Evolutionary conservation across 2,113 vertebrate species (phyloP).

Genomic region (Carettochelys insculpta): DNA sequence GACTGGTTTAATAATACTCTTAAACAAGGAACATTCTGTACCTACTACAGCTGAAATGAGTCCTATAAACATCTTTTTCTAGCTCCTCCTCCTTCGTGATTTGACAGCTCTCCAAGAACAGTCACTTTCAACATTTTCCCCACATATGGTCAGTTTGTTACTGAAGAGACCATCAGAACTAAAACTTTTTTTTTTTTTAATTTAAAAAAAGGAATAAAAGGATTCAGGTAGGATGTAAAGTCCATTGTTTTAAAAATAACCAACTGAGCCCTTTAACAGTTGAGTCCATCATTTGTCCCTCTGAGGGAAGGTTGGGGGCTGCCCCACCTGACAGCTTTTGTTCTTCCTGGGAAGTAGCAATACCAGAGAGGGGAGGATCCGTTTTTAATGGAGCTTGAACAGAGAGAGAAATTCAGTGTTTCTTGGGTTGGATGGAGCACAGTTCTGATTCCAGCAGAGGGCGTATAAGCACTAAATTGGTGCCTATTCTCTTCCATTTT

Average conservation of each 20-base stretch:
- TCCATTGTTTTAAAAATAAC: background rate
- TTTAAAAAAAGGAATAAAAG: background rate
- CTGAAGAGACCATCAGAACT: constrained; percentile 28
- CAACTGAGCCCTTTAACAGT: background rate
- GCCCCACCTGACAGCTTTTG: background rate
- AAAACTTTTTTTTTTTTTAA: background rate
- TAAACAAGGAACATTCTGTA: background rate
- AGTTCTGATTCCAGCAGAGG: background rate
- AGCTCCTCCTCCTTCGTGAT: background rate
- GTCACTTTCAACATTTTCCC: background rate
- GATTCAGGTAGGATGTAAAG: background rate
- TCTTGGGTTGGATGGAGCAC: background rate
- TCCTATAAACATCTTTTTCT: background rate
- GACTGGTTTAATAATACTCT: too few relatives aligned
- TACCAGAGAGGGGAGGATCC: background rate
- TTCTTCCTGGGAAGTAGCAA: background rate
- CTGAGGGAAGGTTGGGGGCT: background rate
- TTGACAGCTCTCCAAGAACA: background rate
- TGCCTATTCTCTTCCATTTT: background rate
- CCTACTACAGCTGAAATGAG: background rate
- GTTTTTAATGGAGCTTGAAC: background rate
- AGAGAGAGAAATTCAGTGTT: background rate
- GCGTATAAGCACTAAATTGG: background rate
- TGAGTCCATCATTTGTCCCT: background rate
- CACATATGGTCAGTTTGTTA: background rate